Base-by-base conservation (phyloP, 1,140 invertebrate genomes). In the Nasonia longicornis region DNA sequence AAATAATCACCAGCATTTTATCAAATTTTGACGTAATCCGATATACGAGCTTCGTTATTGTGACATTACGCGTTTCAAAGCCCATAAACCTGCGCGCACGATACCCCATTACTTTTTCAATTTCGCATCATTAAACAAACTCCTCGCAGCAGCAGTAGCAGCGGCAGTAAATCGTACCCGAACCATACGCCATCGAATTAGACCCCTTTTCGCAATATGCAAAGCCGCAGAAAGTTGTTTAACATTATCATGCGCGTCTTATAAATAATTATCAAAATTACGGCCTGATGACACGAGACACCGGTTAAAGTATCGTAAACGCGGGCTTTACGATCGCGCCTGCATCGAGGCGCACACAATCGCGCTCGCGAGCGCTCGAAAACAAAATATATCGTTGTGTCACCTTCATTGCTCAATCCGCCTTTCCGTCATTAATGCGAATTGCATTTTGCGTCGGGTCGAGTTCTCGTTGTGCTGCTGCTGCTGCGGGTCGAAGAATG, bases 211-310 rank as follows among this genome's bases (percentile, higher is more conserved):
- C 52, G 20, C 52, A 58, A 58, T n/a, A n/a, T 7, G 20, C 52
- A n/a, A 58, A 58, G 20, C 52, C 52, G 52, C 52, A 58, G 52
- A 58, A 58, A 20, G 52, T n/a, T 58, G 52, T 58, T 58, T 58
- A 58, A 58, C 16, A 58, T 58, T 58, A 3, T 20, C 6, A 3
- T 58, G 14, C 52, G 31, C 52, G 31, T 35, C 31, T 35, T 58
- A 16, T 58, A 58, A 58, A n/a, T 58, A 58, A 58, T 58, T 58
- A 58, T 58, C 52, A n/a, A 58, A 58, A 58, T 58, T 58, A 58
- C 20, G 20, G 52, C 52, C 52, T 58, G 52, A 58, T 58, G 52
- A 58, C 52, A 58, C 52, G 52, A 58, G 52, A 20, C 52, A n/a
- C 20, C 20, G 52, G 52, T 58, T 58, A 58, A 58, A 20, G 52